Conservation (phyloP, 2,797 vertebrate genomes). For the Fundulus diaphanus region DNA sequence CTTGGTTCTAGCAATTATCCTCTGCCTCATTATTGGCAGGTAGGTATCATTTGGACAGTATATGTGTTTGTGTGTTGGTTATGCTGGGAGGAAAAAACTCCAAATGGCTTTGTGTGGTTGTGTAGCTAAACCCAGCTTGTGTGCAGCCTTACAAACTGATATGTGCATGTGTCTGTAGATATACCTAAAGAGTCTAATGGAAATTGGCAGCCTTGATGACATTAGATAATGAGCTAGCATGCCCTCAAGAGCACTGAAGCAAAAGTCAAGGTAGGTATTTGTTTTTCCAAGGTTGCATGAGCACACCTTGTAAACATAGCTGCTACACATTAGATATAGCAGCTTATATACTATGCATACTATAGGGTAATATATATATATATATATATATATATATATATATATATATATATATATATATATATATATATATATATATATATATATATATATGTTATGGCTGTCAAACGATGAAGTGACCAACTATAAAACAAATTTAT, state of each 20-base stretch:
- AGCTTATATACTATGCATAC: background rate
- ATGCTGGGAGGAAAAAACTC: background rate
- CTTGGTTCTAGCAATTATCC: slow-evolving; percentile 52
- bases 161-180: slow-evolving; percentile 4
- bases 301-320: background rate
- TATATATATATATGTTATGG: too few relatives aligned
- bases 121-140: background rate
- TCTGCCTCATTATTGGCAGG: slow-evolving; percentile 49
- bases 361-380: background rate
- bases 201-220: slow-evolving; percentile 57
- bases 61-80: background rate
- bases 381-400: background rate
- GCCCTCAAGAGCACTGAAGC: slow-evolving; percentile 45
- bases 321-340: slow-evolving; percentile 13
- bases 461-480: too few relatives aligned
- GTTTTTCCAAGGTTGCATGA: slow-evolving; percentile 41
- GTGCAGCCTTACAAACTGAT: background rate
- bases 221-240: slow-evolving; percentile 48
- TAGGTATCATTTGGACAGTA: slow-evolving; percentile 8
- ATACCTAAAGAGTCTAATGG: slow-evolving; percentile 36
- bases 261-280: slow-evolving; percentile 42
- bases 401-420: too few relatives aligned
- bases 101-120: background rate
- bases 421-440: too few relatives aligned
- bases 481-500: background rate